These are phyloP conservation scores for Chrysolina oricalcia DNA, from an alignment of 2,888 invertebrate genomes.

Conservation along the genomic window DNA sequence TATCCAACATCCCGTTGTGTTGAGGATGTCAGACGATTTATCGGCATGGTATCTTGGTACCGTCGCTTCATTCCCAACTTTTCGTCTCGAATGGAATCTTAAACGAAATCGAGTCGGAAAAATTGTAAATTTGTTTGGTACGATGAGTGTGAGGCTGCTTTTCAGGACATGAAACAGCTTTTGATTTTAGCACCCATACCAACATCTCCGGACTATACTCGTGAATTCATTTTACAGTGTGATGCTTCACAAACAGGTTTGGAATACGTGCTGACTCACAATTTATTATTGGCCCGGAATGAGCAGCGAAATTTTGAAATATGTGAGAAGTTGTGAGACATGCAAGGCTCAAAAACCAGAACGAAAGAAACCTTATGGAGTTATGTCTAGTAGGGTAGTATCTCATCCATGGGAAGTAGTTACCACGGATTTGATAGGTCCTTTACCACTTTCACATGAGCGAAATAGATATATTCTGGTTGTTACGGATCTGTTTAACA, in stretches of 20 bases:
- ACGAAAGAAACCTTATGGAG: constrained; percentile 31
- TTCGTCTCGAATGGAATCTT: constrained; percentile 41
- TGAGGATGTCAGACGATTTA: constrained; percentile 28
- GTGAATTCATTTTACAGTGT: constrained; percentile 47
- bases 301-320: constrained; percentile 28
- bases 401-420: constrained; percentile 31
- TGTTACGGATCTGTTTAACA: constrained; percentile 2
- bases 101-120: constrained; percentile 44
- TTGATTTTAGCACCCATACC: constrained; percentile 3
- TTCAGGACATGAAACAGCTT: constrained; percentile 34
- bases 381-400: constrained; percentile 32
- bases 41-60: constrained; percentile 54
- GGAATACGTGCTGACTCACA: constrained; percentile 50
- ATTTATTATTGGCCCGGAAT: constrained; percentile 43
- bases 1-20: constrained; percentile 17
- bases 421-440: not conserved
- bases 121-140: constrained; percentile 46
- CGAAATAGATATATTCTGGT: not conserved
- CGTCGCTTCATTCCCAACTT: constrained; percentile 53
- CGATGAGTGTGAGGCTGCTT: constrained; percentile 39
- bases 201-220: constrained; percentile 8
- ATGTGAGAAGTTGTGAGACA: constrained; percentile 26
- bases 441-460: not conserved
- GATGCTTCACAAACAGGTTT: constrained; percentile 50
- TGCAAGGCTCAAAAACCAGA: constrained; percentile 40